Evolutionary conservation across 2,888 invertebrate species (phyloP), one percentile per base, ranked within the genome.

Genomic region (Hylaea fasciaria): DNA sequence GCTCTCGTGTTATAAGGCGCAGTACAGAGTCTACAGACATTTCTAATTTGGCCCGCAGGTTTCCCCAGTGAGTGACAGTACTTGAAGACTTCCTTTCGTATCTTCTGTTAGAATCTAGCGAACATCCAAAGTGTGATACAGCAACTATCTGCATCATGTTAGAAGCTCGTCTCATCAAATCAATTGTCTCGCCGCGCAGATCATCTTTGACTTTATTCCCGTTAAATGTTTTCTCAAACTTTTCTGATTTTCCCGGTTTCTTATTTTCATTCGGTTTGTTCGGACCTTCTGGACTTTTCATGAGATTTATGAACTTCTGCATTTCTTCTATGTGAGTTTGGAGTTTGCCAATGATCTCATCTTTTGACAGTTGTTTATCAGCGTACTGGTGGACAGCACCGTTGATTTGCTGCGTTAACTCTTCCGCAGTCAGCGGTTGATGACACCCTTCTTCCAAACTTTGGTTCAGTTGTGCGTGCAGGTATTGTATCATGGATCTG

Each of bases 261-360:
- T 83, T 86, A 0, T 80, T 22, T 47, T 87, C 85, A 67, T 81
- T 83, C 2, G 81, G 86, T 12, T 65, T 78, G 69, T 83, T 83
- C 72, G 90, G 91, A 85, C 76, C 95, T 74, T 96, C 96, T 70
- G 61, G 37, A 2, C 96, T 96, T 93, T 99, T 99, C 76, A 99
- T 94, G 78, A 98, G 96, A 73, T 96, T 95, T 71, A 99, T 98
- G 82, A 99, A 99, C 69, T 98, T 95, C 85, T 99, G 99, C 87
- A 99, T 94, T 87, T 99, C 99, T 44, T 96, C 95, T 55, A 99
- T 98, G 91, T 99, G 99, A 0, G 98, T 97, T 87, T 99, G 98
- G 16, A 99, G 92, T 86, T 99, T 99, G 46, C 94, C 94, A 16
- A 99, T 98, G 14, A 99, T 93, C 86, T 99, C 98, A 78, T 99